These are phyloP conservation scores for Trichacis sp. DNA, from an alignment of 2,888 invertebrate species.

Conservation along the genomic window DNA sequence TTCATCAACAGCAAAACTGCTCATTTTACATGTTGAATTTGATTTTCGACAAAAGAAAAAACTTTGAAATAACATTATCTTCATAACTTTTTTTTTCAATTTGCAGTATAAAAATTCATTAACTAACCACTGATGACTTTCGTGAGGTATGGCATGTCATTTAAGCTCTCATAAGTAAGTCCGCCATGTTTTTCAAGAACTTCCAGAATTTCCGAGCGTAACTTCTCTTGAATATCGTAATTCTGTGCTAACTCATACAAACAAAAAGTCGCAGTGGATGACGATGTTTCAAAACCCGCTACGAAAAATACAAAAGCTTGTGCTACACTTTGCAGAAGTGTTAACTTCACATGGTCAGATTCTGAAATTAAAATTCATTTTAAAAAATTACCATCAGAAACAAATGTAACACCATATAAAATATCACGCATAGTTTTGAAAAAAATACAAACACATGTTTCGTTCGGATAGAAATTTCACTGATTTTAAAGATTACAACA, in stretches of 20 bases:
- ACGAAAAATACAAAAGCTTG: constrained; percentile 69
- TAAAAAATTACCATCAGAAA: no score
- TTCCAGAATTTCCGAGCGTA: constrained; percentile 64
- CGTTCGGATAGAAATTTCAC: no score
- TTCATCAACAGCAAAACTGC: no score
- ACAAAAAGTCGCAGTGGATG: constrained; percentile 69
- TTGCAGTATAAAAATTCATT: no score
- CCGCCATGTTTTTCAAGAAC: constrained; percentile 58
- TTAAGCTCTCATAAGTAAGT: constrained; percentile 67
- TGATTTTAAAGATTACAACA: no score
- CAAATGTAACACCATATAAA: no score
- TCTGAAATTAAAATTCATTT: constrained; percentile 23
- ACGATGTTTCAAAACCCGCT: constrained; percentile 71
- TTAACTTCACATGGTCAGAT: constrained; percentile 49
- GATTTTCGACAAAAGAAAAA: neutral
- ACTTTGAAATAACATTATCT: no score
- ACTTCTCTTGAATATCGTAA: constrained; percentile 66
- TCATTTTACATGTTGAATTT: no score
- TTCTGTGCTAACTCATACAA: constrained; percentile 69
- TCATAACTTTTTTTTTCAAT: no score
- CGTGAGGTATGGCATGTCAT: constrained; percentile 70
- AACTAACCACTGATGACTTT: constrained; percentile 65
- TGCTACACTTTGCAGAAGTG: constrained; percentile 66
- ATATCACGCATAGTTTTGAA: no score
- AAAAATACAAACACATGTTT: no score